Conservation (phyloP, 2,888 invertebrate species). For the Yponomeuta cagnagella region DNA sequence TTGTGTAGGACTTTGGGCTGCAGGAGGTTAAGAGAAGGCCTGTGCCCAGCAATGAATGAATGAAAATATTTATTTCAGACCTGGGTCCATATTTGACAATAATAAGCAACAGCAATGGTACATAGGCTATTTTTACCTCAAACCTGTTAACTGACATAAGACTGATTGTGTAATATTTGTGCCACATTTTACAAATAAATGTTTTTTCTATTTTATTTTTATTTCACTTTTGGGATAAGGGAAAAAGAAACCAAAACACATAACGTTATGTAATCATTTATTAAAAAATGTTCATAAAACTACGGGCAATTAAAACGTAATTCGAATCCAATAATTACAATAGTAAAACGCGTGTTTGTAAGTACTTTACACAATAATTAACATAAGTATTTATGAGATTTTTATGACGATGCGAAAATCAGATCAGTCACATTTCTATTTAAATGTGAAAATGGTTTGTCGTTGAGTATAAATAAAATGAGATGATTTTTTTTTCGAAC, state of each 20-base stretch:
- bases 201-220: not conserved
- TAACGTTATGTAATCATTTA: not conserved
- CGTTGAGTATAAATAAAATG: not conserved
- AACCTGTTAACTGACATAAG: too few species aligned
- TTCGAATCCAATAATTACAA: not conserved
- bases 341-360: not conserved
- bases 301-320: not conserved
- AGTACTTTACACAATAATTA: not conserved
- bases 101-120: too few species aligned
- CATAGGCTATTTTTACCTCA: too few species aligned
- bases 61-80: too few species aligned
- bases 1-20: too few species aligned
- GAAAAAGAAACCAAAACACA: not conserved
- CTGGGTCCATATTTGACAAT: too few species aligned
- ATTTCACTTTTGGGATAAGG: not conserved
- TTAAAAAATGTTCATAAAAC: not conserved
- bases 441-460: too few species aligned
- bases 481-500: not conserved
- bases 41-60: too few species aligned
- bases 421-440: not conserved
- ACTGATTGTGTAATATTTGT: too few species aligned
- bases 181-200: too few species aligned
- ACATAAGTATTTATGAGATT: not conserved
- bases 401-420: not conserved
- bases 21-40: too few species aligned